These are phyloP conservation scores for Agrotis exclamationis DNA, from an alignment of 2,888 invertebrate genomes.

Conservation along the genomic window DNA sequence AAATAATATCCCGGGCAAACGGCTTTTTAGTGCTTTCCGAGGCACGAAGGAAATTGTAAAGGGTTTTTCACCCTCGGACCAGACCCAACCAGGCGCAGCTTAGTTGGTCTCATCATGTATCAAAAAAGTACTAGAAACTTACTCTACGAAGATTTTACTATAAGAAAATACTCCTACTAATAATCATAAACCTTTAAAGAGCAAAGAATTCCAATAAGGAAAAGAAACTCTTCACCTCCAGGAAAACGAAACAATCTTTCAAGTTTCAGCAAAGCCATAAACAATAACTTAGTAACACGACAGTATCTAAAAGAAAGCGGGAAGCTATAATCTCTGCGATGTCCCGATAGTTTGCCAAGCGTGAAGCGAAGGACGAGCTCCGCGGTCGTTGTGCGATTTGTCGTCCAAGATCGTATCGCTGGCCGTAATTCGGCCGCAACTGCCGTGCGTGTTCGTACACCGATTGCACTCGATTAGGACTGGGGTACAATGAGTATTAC, in stretches of 20 bases:
- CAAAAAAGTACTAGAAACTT: no score
- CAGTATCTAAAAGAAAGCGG: conserved; percentile 60
- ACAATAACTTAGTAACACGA: conserved; percentile 48
- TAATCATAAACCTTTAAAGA: no score
- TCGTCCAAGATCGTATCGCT: conserved; percentile 80
- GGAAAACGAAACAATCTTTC: conserved; percentile 31
- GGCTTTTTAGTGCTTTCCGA: no score
- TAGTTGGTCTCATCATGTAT: no score
- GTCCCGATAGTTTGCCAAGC: conserved; percentile 59
- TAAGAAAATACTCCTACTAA: no score
- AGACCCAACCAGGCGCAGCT: no score
- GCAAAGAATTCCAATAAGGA: neutral
- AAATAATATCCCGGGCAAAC: no score
- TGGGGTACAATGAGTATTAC: conserved; percentile 62
- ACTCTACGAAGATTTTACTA: no score
- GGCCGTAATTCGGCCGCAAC: conserved; percentile 83
- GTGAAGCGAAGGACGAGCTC: conserved; percentile 61
- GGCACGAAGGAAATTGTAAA: no score
- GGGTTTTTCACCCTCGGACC: no score
- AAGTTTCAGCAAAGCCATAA: conserved; percentile 37
- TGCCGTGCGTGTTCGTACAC: conserved; percentile 84
- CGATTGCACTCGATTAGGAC: conserved; percentile 71
- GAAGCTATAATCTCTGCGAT: conserved; percentile 60
- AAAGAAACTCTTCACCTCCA: conserved; percentile 14
- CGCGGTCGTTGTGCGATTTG: conserved; percentile 80